phyloP scores from a whole-genome alignment of 2,888 invertebrate species.

The Caenorhabditis sp. region DNA sequence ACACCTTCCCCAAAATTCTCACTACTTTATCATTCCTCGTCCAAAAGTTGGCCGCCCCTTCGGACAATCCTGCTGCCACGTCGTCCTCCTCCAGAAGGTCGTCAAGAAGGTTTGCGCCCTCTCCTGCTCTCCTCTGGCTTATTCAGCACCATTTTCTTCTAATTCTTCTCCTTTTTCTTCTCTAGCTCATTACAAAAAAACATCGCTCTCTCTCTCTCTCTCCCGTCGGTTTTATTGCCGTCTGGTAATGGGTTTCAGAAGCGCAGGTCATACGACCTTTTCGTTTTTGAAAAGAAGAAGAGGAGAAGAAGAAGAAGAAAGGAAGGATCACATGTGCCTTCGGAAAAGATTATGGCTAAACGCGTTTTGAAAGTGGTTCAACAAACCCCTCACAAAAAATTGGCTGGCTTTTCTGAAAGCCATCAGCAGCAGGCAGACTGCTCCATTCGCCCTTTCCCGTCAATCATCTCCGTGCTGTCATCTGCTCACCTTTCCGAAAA shows the following conservation, averaged over 20 bases:
- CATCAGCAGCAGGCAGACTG: not conserved
- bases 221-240: conserved; percentile 7
- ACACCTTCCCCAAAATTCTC: conserved; percentile 45
- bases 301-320: conserved; percentile 4
- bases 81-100: conserved; percentile 23
- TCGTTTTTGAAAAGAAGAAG: conserved; percentile 15
- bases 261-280: conserved; percentile 23
- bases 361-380: conserved; percentile 15
- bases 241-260: conserved; percentile 44
- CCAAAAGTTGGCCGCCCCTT: conserved; percentile 13
- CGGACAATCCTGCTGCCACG: conserved; percentile 8
- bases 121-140: not conserved
- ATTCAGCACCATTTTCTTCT: conserved; percentile 1
- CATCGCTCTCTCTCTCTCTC: not conserved
- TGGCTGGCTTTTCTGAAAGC: not conserved
- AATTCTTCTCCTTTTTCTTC: not conserved
- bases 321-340: conserved; percentile 23
- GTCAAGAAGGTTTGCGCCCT: conserved; percentile 42
- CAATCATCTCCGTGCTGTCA: conserved; percentile 27
- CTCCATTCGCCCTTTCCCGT: conserved; percentile 21
- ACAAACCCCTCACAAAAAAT: conserved; percentile 16
- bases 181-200: conserved; percentile 10
- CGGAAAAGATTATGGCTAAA: conserved; percentile 12
- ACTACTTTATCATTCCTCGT: conserved; percentile 31
- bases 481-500: conserved; percentile 14